Evolutionary conservation across 92 coral and sea anemone species (phyloP), one percentile per base, ranked within the genome.

Genomic region (Epizoanthus scotinus): DNA sequence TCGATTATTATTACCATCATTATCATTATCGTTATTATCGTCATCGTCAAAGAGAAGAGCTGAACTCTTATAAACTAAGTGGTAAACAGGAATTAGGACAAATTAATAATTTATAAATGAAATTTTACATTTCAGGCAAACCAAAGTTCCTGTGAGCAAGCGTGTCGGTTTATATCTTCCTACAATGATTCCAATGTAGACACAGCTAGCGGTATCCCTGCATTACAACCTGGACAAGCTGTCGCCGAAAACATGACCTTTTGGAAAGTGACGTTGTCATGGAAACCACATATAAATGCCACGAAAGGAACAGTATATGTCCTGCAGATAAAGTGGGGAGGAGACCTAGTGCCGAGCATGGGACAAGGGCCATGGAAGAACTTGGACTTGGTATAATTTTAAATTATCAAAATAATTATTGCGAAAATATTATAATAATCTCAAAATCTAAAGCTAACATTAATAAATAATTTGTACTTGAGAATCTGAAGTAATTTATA

Each of bases 241-340:
- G 13, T 2, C 36, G 81, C 67, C 55, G 17, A 57, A 10, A 38
- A 58, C 22, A 24, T 20, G 27, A 75, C 81, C 2, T 59, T 21
- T 1, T 75, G 56, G 81, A 75, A 59, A 31, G 34, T 59, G 15
- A 75, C 81, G 27, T 75, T 75, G 68, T 75, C 56, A 34, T 75
- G 68, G 68, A 20, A 59, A 59, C 68, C 68, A 3, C 81, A 75
- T 36, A 22, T 55, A 24, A 36, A 75, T 22, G 81, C 81, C 49
- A 59, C 54, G 38, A 75, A 22, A 13, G 38, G n/a, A 15, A 75
- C 81, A 26, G 38, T 75, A 0, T 75, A 75, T 21, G 56, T 22
- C 7, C 68, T 75, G 10, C 81, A 75, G 81, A 57, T 75, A 31
- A 6, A 14, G 28, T 75, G 81, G 81, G 47, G 81, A 19, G 81